Percentiles rank a stretch among this genome's conserved stretches.
These are phyloP conservation scores for Gila orcuttii DNA, from an alignment of 2,113 vertebrate genomes.

Conservation along the genomic window DNA sequence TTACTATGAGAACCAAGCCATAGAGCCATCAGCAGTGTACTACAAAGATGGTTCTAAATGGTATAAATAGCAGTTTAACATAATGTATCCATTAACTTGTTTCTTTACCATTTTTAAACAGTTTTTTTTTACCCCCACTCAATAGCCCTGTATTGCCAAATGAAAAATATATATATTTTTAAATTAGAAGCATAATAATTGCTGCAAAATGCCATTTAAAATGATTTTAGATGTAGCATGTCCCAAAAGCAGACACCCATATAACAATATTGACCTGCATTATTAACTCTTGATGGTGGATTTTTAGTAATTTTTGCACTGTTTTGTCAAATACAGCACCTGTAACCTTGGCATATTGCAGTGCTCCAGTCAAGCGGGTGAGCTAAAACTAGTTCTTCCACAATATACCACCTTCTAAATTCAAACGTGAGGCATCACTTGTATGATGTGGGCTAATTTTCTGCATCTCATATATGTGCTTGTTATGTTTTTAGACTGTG, in stretches of 20 bases:
- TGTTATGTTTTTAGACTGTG: slow-evolving; percentile 13
- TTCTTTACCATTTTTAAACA: neutral
- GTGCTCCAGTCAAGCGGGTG: slow-evolving; percentile 77
- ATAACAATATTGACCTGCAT: neutral
- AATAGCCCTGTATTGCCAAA: neutral
- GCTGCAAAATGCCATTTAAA: neutral
- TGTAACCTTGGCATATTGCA: slow-evolving; percentile 77
- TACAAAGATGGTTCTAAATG: slow-evolving; percentile 76
- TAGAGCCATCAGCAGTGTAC: slow-evolving; percentile 67
- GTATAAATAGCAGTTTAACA: slow-evolving; percentile 69
- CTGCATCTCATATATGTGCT: too few relatives aligned
- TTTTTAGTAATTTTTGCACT: neutral
- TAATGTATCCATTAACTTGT: neutral
- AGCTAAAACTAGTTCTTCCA: slow-evolving; percentile 32
- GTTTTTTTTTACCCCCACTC: too few relatives aligned
- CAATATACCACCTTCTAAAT: neutral
- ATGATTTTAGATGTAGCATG: neutral
- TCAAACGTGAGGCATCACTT: neutral
- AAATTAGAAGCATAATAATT: neutral
- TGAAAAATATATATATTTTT: neutral
- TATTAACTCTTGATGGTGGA: neutral
- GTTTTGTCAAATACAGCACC: slow-evolving; percentile 68
- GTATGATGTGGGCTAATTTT: neutral
- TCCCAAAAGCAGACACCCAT: neutral
- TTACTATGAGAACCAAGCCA: slow-evolving; percentile 68